phyloP scores from a whole-genome alignment of 2,888 invertebrate species.

The Euplexia lucipara region DNA sequence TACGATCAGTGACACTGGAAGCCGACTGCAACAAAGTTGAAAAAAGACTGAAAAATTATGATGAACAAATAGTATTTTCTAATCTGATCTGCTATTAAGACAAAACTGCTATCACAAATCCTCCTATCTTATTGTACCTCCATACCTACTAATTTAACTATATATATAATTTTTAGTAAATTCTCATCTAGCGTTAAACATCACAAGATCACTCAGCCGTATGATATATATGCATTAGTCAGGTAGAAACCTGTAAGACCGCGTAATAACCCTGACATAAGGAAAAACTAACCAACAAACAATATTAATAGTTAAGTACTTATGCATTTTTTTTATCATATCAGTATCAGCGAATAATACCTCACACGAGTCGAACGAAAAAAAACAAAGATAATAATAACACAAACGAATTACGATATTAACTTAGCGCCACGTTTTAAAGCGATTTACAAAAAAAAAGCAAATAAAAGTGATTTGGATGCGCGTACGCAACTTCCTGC shows the following conservation, averaged over 20 bases:
- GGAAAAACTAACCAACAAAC: conserved; percentile 27
- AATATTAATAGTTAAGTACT: conserved; percentile 5
- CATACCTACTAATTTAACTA: too few species aligned
- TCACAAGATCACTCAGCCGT: conserved; percentile 5
- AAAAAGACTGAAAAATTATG: not conserved
- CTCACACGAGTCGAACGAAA: not conserved
- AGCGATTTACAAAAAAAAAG: conserved; percentile 57
- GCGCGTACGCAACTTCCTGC: conserved; percentile 80
- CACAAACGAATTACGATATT: not conserved
- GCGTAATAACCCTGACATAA: conserved; percentile 15
- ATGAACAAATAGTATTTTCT: not conserved
- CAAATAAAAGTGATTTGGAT: conserved; percentile 68
- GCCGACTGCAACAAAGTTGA: too few species aligned
- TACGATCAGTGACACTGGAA: too few species aligned
- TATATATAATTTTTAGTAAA: conserved; percentile 14
- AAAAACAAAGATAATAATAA: not conserved
- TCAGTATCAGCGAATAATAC: not conserved
- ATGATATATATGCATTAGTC: conserved; percentile 8
- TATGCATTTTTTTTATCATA: conserved; percentile 23
- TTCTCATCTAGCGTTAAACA: not conserved
- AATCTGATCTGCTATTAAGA: not conserved
- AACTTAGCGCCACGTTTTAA: conserved; percentile 29
- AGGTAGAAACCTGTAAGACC: conserved; percentile 30
- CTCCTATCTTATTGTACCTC: conserved; percentile 7
- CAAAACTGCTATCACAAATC: not conserved